Base-by-base conservation (phyloP, 1,140 invertebrate species). In the Drosophila virilis region DNA sequence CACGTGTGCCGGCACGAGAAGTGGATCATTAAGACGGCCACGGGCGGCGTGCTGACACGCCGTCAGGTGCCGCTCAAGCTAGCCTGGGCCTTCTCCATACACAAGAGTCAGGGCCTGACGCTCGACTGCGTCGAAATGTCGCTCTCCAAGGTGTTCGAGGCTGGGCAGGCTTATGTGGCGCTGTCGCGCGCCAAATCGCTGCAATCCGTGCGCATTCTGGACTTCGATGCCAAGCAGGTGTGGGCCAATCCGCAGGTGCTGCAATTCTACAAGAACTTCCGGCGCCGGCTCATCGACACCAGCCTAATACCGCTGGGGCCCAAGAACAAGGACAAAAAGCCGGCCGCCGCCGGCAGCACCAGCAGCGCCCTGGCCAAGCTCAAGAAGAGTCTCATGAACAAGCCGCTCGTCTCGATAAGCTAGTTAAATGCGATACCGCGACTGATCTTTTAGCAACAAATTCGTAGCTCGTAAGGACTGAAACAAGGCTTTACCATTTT, bases 31-130 rank as follows among this genome's bases (percentile, higher is more conserved):
- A 97, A 96, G 92, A 94, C 94, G 46, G 91, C 95, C 2, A 94
- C 94, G 60, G 97, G 96, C 6, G 93, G 91, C 2, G 75, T 95
- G 1, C 72, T 96, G 2, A 94, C 94, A 35, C 93, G 97, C n/a
- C 95, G 95, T 82, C 94, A 94, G 83, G 92, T 99, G 4, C 98
- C 98, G 0, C 93, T 99, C 0, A 97, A 97, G 90, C 93, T 99
- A 10, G 98, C 98, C 10, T 99, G 98, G 98, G 98, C 98, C 1
- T 98, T 99, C 93, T 99, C 98, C 2, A 99, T 99, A 79, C 98
- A 99, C 91, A 99, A 99, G 93, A 98, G 97, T 65, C 97, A 98
- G 94, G 98, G 98, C 6, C 94, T 99, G 84, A 98, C 98, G 8
- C 93, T 99, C 59, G 98, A 99, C 90, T 98, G 97, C 93, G 97